A percentile compares a stretch with the other conserved stretches of the same genome.
Conservation (phyloP, 2,797 vertebrate genomes). For the Acrossocheilus wenchowensis region DNA sequence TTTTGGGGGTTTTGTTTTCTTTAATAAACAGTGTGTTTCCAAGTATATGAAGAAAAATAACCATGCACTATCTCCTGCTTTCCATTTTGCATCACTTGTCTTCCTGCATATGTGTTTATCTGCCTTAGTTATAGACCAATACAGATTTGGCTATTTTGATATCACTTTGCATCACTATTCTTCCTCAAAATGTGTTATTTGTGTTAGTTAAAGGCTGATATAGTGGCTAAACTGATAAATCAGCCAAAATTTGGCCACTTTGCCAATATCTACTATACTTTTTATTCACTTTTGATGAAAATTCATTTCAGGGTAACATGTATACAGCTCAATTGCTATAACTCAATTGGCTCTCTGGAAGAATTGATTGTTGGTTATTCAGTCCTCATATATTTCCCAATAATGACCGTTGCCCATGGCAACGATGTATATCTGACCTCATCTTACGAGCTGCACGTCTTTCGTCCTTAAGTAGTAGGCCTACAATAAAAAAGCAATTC, state of each 20-base stretch:
- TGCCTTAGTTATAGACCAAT: background rate
- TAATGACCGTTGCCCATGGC: slow-evolving; percentile 18
- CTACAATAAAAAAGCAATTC: background rate
- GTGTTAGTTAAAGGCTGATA: background rate
- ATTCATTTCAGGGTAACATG: background rate
- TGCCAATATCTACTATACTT: background rate
- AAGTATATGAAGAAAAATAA: background rate
- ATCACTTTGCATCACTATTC: background rate
- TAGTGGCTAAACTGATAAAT: background rate
- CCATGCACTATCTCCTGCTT: background rate
- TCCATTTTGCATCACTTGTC: background rate
- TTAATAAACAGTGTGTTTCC: background rate
- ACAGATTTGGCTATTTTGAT: background rate
- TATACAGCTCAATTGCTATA: background rate
- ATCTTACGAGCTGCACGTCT: background rate
- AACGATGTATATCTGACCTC: background rate
- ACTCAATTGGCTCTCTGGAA: background rate
- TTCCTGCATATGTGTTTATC: background rate
- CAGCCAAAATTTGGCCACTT: background rate
- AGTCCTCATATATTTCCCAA: background rate
- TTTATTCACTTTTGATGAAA: background rate
- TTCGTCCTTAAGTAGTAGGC: background rate
- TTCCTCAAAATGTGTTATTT: background rate
- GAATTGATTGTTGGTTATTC: slow-evolving; percentile 6
- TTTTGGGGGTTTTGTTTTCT: background rate